Percentiles rank a stretch among this genome's conserved stretches.
Evolutionary conservation across 2,797 vertebrate species (phyloP).

Genomic region (Pipistrellus pygmaeus): DNA sequence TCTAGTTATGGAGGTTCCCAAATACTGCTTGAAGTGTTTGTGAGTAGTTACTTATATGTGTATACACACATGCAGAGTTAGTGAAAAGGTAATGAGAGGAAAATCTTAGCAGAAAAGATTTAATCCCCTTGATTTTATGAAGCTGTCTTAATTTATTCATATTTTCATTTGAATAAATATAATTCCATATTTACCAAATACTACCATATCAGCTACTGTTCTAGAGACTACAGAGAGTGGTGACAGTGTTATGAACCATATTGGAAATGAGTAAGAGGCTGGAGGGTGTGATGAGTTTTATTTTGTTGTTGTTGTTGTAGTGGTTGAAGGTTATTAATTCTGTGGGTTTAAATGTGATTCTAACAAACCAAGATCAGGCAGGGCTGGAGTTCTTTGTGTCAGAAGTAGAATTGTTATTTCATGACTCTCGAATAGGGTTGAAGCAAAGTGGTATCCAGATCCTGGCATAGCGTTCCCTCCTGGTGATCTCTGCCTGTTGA

Average conservation of each 20-base stretch:
- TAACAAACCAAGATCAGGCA: not conserved
- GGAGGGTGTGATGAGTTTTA: not conserved
- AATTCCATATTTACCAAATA: not conserved
- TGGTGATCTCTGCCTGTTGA: not conserved
- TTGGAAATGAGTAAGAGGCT: not conserved
- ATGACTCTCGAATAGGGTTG: not conserved
- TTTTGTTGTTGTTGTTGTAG: not conserved
- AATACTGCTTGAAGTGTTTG: not conserved
- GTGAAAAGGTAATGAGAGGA: not conserved
- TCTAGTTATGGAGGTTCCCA: conserved; percentile 28
- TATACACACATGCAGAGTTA: not conserved
- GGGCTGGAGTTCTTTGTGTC: not conserved
- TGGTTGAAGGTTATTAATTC: conserved; percentile 35
- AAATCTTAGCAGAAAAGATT: conserved; percentile 25
- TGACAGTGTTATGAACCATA: not conserved
- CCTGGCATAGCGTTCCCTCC: not conserved
- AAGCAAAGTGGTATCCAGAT: not conserved
- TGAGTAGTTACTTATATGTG: not conserved
- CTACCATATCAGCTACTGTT: not conserved
- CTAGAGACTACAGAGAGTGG: not conserved
- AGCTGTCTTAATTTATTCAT: not conserved
- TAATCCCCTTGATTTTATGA: conserved; percentile 17
- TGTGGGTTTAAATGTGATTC: not conserved
- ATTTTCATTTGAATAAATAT: not conserved
- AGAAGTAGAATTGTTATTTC: conserved; percentile 17